Conservation (phyloP, 2,797 vertebrate species). For the Salmo trutta region DNA sequence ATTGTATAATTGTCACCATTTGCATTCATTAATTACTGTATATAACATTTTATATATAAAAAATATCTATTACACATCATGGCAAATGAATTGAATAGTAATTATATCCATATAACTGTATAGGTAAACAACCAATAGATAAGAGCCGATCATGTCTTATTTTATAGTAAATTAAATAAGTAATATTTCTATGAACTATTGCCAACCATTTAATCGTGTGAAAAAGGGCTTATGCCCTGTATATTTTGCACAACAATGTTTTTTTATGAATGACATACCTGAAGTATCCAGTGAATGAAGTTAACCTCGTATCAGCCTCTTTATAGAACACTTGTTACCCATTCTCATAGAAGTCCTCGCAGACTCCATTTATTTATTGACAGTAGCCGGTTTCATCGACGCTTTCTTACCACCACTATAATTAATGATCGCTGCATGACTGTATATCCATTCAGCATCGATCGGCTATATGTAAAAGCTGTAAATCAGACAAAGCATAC, state of each 20-base stretch:
- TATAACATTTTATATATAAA: neutral
- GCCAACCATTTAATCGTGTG: neutral
- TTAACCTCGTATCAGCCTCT: constrained; percentile 45
- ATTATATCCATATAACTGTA: no score
- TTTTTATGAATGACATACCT: constrained; percentile 34
- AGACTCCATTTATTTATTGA: constrained; percentile 70
- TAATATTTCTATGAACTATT: neutral
- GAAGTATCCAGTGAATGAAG: constrained; percentile 46
- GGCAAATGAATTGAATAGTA: no score
- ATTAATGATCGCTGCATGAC: constrained; percentile 6
- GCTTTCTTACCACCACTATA: constrained; percentile 6
- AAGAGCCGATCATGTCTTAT: neutral
- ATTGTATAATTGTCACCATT: neutral
- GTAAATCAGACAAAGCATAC: neutral
- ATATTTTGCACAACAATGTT: neutral
- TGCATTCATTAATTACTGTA: neutral
- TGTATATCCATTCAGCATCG: neutral
- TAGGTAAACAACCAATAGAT: neutral
- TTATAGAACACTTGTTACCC: constrained; percentile 41
- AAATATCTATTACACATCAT: no score
- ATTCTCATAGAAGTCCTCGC: constrained; percentile 42
- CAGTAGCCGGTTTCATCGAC: constrained; percentile 43
- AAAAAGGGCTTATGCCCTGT: neutral
- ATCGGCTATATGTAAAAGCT: constrained; percentile 1
- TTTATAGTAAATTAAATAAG: neutral